Percentiles rank a stretch among this genome's conserved stretches.
phyloP scores from a whole-genome alignment of 1,140 invertebrate species.

The Drosophila pachea region DNA sequence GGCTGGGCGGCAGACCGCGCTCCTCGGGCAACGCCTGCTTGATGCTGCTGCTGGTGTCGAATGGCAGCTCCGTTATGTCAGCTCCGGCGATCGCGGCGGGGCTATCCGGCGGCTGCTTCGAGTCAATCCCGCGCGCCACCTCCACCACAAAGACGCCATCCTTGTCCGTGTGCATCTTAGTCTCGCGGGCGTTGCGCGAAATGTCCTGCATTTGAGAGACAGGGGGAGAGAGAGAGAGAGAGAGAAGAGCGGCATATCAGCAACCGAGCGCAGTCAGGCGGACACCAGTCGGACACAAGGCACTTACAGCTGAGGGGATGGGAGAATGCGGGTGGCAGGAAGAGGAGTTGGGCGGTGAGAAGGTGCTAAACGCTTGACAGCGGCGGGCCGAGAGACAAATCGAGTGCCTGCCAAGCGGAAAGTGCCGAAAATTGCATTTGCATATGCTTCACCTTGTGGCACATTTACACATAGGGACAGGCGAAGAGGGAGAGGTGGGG shows the following conservation, averaged over 20 bases:
- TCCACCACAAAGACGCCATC: conserved; percentile 89
- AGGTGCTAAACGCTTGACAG: conserved; percentile 10
- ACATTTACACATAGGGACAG: conserved; percentile 32
- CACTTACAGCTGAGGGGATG: background rate
- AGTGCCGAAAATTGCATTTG: conserved; percentile 73
- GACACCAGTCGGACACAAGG: conserved; percentile 8
- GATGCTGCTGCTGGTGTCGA: conserved; percentile 48
- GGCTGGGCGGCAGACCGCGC: conserved; percentile 55
- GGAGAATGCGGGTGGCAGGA: conserved; percentile 2
- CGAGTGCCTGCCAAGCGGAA: conserved; percentile 60
- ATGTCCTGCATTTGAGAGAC: conserved; percentile 80
- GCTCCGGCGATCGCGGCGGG: conserved; percentile 38
- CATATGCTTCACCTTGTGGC: conserved; percentile 54
- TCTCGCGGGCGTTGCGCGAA: conserved; percentile 83
- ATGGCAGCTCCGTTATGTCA: conserved; percentile 63
- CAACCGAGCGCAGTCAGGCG: background rate
- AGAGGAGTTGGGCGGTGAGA: no score
- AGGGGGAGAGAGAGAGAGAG: conserved; percentile 1
- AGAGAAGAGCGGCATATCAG: conserved; percentile 15
- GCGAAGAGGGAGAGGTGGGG: background rate
- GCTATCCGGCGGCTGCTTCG: conserved; percentile 61
- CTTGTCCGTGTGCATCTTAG: conserved; percentile 85
- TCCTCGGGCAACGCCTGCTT: conserved; percentile 44
- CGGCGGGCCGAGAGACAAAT: conserved; percentile 51
- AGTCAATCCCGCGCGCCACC: conserved; percentile 79